Conservation (phyloP, 2,888 invertebrate genomes). For the Acrocera orbiculus region DNA sequence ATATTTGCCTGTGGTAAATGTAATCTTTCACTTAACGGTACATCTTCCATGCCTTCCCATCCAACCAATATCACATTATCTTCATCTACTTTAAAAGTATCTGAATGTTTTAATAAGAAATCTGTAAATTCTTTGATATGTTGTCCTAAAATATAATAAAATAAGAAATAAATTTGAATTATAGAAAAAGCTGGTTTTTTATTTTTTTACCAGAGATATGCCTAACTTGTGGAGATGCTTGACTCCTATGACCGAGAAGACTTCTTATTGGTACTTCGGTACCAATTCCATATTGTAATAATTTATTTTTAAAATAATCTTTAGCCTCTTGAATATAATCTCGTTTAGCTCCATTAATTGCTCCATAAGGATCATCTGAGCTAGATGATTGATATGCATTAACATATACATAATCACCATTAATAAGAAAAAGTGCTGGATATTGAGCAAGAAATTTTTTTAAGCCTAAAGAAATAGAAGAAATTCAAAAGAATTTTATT, state of each 20-base stretch:
- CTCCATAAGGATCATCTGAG: constrained; percentile 35
- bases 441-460: constrained; percentile 94
- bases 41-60: constrained; percentile 47
- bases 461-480: constrained; percentile 49
- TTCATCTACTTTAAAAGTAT: constrained; percentile 70
- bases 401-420: constrained; percentile 79
- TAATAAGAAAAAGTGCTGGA: constrained; percentile 88
- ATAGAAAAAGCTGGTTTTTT: constrained; percentile 1
- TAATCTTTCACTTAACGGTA: constrained; percentile 46
- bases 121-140: constrained; percentile 88
- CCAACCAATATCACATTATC: constrained; percentile 66
- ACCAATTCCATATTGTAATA: constrained; percentile 86
- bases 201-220: constrained; percentile 58
- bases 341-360: constrained; percentile 42
- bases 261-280: constrained; percentile 95
- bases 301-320: constrained; percentile 89
- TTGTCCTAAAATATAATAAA: constrained; percentile 37
- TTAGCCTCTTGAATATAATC: constrained; percentile 94
- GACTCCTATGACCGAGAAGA: constrained; percentile 87
- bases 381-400: constrained; percentile 58
- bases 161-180: neutral
- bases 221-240: constrained; percentile 91
- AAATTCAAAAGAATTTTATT: neutral
- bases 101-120: constrained; percentile 67
- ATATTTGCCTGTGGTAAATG: constrained; percentile 58